phyloP scores from a whole-genome alignment of 2,113 vertebrate genomes.

The Lampris megalopsis region DNA sequence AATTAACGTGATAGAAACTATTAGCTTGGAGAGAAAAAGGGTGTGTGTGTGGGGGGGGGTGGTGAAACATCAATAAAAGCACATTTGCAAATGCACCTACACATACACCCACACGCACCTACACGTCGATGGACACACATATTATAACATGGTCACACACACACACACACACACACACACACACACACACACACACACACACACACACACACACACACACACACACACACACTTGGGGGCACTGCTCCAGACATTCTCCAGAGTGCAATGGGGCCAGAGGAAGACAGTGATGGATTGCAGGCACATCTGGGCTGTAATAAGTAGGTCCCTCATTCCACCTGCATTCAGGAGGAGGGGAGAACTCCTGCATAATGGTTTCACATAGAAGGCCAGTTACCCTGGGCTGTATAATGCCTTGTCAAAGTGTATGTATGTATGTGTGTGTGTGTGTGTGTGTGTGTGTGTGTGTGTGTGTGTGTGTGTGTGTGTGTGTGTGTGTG shows the following conservation, averaged over 20 bases:
- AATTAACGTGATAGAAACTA: conserved; percentile 57
- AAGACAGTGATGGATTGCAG: conserved; percentile 81
- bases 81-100: neutral
- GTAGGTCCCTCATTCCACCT: conserved; percentile 79
- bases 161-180: neutral
- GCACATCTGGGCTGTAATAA: conserved; percentile 81
- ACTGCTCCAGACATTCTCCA: conserved; percentile 72
- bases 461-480: conserved; percentile 15
- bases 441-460: conserved; percentile 24
- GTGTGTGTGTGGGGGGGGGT: neutral
- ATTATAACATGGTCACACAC: neutral
- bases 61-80: conserved; percentile 12
- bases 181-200: conserved; percentile 20
- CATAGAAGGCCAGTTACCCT: conserved; percentile 69
- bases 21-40: conserved; percentile 17
- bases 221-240: conserved; percentile 42
- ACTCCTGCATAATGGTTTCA: conserved; percentile 75
- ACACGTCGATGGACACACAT: neutral
- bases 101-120: neutral
- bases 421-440: conserved; percentile 48
- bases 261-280: conserved; percentile 64
- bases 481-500: conserved; percentile 5
- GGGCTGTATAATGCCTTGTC: conserved; percentile 74
- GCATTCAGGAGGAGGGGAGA: conserved; percentile 75
- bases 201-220: conserved; percentile 29